phyloP scores from a whole-genome alignment of 2,888 invertebrate genomes.

The Leptarthrus brevirostris region DNA sequence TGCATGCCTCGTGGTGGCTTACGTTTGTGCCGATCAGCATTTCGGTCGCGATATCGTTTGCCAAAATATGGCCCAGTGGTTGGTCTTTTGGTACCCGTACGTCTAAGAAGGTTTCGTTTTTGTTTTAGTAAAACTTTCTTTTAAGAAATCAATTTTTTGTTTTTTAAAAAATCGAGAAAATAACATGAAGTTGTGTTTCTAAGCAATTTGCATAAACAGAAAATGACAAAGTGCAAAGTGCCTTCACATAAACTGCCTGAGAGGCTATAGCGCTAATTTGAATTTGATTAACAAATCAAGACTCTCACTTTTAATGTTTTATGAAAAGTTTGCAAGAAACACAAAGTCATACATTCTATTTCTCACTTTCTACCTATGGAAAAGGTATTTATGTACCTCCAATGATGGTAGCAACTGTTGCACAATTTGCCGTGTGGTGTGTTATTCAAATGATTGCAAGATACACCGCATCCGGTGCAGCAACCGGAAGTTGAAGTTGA shows the following conservation, averaged over 20 bases:
- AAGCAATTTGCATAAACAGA: conserved; percentile 19
- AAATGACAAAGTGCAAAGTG: background rate
- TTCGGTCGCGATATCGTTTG: conserved; percentile 64
- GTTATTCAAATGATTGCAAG: conserved; percentile 78
- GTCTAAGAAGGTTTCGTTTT: conserved; percentile 68
- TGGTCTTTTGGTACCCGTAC: conserved; percentile 83
- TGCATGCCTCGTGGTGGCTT: conserved; percentile 97
- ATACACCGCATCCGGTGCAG: conserved; percentile 75
- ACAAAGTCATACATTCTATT: conserved; percentile 51
- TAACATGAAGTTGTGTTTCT: conserved; percentile 51
- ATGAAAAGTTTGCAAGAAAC: conserved; percentile 46
- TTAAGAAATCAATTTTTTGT: too few relatives aligned
- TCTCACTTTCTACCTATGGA: conserved; percentile 10
- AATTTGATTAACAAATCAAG: background rate
- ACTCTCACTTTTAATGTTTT: background rate
- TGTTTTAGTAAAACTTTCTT: background rate
- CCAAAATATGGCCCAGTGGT: conserved; percentile 74
- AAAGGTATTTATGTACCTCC: conserved; percentile 75
- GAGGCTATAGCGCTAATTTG: background rate
- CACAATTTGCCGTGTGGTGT: conserved; percentile 84
- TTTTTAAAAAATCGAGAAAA: background rate
- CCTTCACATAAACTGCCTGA: background rate
- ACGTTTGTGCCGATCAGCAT: conserved; percentile 74
- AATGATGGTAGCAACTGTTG: conserved; percentile 86
- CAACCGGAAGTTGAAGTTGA: conserved; percentile 58